Percentiles rank a stretch among this genome's conserved stretches.
phyloP scores from a whole-genome alignment of 1,140 invertebrate genomes.

The Drosophila burlai region DNA sequence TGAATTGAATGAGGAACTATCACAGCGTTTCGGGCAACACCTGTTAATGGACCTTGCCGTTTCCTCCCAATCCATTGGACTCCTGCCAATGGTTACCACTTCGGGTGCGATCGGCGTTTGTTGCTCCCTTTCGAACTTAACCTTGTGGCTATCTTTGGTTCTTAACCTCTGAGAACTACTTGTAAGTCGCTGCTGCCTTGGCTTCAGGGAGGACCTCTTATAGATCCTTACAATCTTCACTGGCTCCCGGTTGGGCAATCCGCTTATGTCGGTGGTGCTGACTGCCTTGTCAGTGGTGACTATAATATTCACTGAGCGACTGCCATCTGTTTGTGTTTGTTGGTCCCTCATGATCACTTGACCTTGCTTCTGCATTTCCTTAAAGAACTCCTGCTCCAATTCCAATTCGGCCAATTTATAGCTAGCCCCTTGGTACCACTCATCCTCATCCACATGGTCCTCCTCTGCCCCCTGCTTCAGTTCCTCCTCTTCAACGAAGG shows the following conservation, averaged over 20 bases:
- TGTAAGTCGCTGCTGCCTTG: neutral
- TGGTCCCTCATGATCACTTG: neutral
- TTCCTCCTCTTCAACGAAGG: slow-evolving; percentile 24
- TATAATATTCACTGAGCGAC: slow-evolving; percentile 1
- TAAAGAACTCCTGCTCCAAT: slow-evolving; percentile 7
- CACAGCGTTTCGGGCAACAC: neutral
- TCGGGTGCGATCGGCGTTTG: neutral
- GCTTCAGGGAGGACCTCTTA: slow-evolving; percentile 22
- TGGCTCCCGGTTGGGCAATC: neutral
- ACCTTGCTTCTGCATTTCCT: neutral
- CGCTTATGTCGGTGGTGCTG: slow-evolving; percentile 10
- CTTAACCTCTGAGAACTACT: neutral
- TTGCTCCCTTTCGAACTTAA: slow-evolving; percentile 13
- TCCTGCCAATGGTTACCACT: neutral
- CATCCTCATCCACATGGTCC: slow-evolving; percentile 24
- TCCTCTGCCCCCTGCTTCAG: neutral
- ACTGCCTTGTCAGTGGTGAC: slow-evolving; percentile 33
- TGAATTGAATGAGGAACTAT: neutral
- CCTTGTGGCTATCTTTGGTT: neutral
- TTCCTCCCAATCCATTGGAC: slow-evolving; percentile 1
- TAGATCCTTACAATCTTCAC: slow-evolving; percentile 1
- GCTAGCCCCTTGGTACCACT: slow-evolving; percentile 26
- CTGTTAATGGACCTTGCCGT: neutral
- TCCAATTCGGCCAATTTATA: slow-evolving; percentile 23
- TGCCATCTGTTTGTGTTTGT: slow-evolving; percentile 4